Conservation (phyloP, 2,113 vertebrate genomes). For the Brienomyrus longianalis region DNA sequence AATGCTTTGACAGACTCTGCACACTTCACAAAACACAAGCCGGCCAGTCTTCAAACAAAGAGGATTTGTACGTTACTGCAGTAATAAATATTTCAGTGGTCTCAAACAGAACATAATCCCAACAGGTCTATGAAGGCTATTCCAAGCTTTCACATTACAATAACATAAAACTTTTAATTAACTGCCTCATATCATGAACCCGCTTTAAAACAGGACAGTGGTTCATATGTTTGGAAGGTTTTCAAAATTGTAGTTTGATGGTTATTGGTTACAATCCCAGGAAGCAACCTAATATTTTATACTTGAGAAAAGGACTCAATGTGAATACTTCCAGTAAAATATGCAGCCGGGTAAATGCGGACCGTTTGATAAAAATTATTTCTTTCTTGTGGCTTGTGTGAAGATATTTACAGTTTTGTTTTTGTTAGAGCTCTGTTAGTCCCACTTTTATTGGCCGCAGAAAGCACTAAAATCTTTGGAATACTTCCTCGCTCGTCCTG, state of each 20-base stretch:
- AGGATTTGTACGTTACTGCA: neutral
- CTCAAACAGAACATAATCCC: slow-evolving; percentile 2
- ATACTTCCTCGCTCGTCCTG: neutral
- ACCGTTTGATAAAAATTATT: neutral
- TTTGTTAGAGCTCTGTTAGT: neutral
- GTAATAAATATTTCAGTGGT: slow-evolving; percentile 34
- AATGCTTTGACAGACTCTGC: slow-evolving; percentile 17
- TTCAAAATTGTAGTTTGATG: neutral
- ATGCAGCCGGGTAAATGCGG: neutral
- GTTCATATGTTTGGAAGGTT: neutral
- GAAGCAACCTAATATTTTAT: neutral
- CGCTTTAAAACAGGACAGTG: neutral
- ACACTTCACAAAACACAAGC: slow-evolving; percentile 8
- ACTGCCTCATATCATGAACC: neutral
- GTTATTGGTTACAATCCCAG: neutral
- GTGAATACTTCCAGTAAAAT: neutral
- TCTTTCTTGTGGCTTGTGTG: neutral
- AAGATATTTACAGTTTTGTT: neutral
- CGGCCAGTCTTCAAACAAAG: neutral
- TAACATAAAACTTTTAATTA: neutral
- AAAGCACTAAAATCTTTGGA: neutral
- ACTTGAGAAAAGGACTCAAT: neutral
- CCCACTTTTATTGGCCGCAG: neutral
- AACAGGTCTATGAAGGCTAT: neutral
- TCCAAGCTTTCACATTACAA: neutral